Base-by-base conservation (phyloP, 2,888 invertebrate genomes). In the Apeira syringaria region DNA sequence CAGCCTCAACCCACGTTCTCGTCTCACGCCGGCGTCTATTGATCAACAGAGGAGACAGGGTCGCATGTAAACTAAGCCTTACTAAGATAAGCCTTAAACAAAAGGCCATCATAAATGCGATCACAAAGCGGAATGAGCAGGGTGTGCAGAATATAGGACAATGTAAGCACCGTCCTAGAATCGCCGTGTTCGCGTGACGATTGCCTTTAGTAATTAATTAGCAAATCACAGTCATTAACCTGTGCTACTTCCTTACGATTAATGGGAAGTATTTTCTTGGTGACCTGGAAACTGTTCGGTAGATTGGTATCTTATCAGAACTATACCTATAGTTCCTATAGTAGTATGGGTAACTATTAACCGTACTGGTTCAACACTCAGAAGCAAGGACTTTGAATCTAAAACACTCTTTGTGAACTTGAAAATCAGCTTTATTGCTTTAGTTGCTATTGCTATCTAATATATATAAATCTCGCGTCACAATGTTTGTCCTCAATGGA, bases 141-240 rank as follows among this genome's bases (percentile, higher is more conserved):
- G n/a, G 35, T 26, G 48, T 59, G 30, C 13, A 11, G 34, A 65
- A 79, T 64, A 59, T 76, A 67, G 79, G 69, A 46, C 80, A 66
- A 47, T 37, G 57, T 63, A 64, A 74, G 62, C 59, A 67, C 56
- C 54, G 50, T 54, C 63, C 61, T 58, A 59, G 64, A 68, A 68
- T 59, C 59, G 57, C 56, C 64, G 61, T 65, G 59, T 52, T 84
- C 64, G 78, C 85, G 86, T 86, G 85, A 74, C 79, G 56, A 34
- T 78, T 39, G 34, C 67, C 64, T 70, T 68, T 66, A 60, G 68
- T 80, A 81, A 84, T 85, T 82, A 84, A 83, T 84, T 76, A 78
- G 71, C 69, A 69, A 81, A 82, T 75, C 74, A 70, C 73, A 59
- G 67, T 61, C 72, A 80, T 85, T 83, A 81, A 65, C 70, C 70